These are phyloP conservation scores for Limenitis camilla DNA, from an alignment of 2,888 invertebrate genomes.

Conservation along the genomic window DNA sequence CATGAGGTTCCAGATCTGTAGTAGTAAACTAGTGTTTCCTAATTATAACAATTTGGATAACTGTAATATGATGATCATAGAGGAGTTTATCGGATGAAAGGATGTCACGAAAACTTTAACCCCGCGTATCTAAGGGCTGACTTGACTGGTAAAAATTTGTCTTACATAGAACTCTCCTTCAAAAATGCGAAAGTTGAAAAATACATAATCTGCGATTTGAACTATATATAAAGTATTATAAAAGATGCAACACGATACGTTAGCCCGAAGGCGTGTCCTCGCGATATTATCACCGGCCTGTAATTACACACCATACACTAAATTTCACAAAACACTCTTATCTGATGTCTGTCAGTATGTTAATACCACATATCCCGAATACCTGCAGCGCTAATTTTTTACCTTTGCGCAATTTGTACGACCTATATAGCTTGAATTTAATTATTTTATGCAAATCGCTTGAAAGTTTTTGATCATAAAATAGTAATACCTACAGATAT, in stretches of 20 bases:
- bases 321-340: slow-evolving; percentile 63
- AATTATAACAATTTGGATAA: no score
- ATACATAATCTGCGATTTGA: slow-evolving; percentile 8
- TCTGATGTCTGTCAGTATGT: slow-evolving; percentile 60
- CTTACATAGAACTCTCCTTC: slow-evolving; percentile 1
- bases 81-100: no score
- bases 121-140: no score
- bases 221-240: slow-evolving; percentile 14
- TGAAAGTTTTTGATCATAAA: slow-evolving; percentile 1
- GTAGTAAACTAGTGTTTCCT: no score
- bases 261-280: slow-evolving; percentile 50
- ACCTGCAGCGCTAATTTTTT: slow-evolving; percentile 48
- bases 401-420: slow-evolving; percentile 21
- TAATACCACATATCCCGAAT: slow-evolving; percentile 62
- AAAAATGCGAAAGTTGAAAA: slow-evolving; percentile 13
- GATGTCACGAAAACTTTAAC: no score
- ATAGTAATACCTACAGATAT: neutral
- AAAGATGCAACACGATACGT: slow-evolving; percentile 35
- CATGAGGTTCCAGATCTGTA: no score
- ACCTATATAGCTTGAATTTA: slow-evolving; percentile 13
- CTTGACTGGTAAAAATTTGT: no score
- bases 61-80: no score
- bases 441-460: slow-evolving; percentile 22
- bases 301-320: slow-evolving; percentile 64
- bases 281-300: slow-evolving; percentile 50